Evolutionary conservation across 2,888 invertebrate species (phyloP), one percentile per base, ranked within the genome.

Genomic region (Tachystola acroxantha): DNA sequence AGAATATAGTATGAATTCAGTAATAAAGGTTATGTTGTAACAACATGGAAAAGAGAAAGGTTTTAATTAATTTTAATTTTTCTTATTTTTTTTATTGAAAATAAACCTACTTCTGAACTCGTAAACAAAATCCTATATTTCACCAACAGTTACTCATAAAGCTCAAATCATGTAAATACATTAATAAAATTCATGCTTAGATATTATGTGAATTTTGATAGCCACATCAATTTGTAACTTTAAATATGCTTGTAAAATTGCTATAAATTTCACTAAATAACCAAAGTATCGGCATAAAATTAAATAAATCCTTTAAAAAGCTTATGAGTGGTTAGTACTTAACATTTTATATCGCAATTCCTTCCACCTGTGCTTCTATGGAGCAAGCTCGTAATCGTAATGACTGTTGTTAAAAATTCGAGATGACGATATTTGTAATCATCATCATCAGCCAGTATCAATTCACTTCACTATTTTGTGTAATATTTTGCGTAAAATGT

Each of bases 281-380:
- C 27, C 26, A 20, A 19, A 16, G 12, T 6, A n/a, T 29, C 11
- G 29, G 5, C 6, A 2, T 30, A 12, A 10, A 14, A 30, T 14
- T 10, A 22, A 34, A 27, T 34, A 34, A 34, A 31, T 26, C 26
- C 20, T 37, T 37, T 24, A 32, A 36, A 37, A 33, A 25, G 34
- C 41, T n/a, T 24, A 40, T 40, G 36, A 40, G 26, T 36, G 30
- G 28, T 32, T 25, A 12, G 7, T 32, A 28, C 20, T 36, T 30
- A 42, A 37, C 33, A 20, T 24, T 28, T 32, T 20, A 30, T 36
- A 31, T 39, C 30, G 43, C 48, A 37, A 52, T 51, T 54, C 50
- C 50, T 46, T 41, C 48, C 62, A 70, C 65, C 64, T 65, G 64
- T n/a, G n/a, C n/a, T n/a, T n/a, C n/a, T n/a, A n/a, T n/a, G n/a